These are phyloP conservation scores for Trichonephila clavipes DNA, from an alignment of 1,140 invertebrate species.

Conservation along the genomic window DNA sequence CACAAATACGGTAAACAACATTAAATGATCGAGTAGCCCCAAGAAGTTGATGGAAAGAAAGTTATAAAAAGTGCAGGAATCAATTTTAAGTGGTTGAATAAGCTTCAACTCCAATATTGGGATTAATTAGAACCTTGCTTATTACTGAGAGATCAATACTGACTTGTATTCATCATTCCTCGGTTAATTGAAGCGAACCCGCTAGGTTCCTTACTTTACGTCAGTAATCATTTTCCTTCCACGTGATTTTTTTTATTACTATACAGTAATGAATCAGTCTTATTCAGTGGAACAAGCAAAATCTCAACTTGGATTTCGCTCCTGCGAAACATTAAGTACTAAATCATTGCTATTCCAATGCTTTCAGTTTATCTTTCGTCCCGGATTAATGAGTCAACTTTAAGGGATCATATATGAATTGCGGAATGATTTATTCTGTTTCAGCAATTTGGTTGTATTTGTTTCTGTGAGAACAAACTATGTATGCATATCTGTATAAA, in stretches of 20 bases:
- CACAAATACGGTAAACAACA: constrained; percentile 6
- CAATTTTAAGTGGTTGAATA: constrained; percentile 42
- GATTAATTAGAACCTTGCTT: constrained; percentile 55
- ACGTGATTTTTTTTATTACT: constrained; percentile 8
- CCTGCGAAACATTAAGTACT: constrained; percentile 34
- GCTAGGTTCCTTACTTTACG: constrained; percentile 47
- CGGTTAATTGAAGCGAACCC: constrained; percentile 27
- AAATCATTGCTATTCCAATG: constrained; percentile 42
- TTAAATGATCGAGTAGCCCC: not conserved
- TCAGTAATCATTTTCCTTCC: constrained; percentile 54
- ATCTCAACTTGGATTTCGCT: constrained; percentile 23
- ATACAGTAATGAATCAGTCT: constrained; percentile 55
- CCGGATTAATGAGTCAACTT: not conserved
- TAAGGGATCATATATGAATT: not conserved
- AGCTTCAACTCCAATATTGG: constrained; percentile 43
- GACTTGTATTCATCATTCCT: constrained; percentile 41
- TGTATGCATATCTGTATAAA: no score
- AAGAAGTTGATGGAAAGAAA: not conserved
- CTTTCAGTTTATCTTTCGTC: constrained; percentile 35
- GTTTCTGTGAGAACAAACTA: not conserved
- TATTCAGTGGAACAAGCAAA: constrained; percentile 36
- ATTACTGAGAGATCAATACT: constrained; percentile 49
- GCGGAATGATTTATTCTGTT: not conserved
- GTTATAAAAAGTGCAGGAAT: not conserved
- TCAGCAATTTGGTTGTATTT: not conserved